phyloP scores from a whole-genome alignment of 2,888 invertebrate genomes.

The Chloroclysta siterata region DNA sequence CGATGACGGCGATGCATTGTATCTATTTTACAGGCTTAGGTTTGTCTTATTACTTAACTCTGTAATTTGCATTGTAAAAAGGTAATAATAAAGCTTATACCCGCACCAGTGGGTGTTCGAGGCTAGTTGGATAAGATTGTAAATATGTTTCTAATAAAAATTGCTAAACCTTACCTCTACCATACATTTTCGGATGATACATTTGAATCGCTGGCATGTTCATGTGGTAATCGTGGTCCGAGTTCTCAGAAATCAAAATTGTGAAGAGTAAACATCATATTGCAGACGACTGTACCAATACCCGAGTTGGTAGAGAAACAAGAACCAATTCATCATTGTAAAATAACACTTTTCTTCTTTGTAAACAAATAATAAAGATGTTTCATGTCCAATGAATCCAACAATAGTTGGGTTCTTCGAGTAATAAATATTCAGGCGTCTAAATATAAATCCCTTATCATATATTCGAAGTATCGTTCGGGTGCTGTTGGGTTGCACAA shows the following conservation, averaged over 20 bases:
- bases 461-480: conserved; percentile 58
- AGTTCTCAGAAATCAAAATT: too few species aligned
- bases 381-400: conserved; percentile 42
- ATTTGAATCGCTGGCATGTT: too few species aligned
- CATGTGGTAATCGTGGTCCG: too few species aligned
- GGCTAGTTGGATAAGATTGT: too few species aligned
- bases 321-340: not conserved
- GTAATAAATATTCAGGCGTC: conserved; percentile 59
- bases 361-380: conserved; percentile 36
- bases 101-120: too few species aligned
- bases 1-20: conserved; percentile 43
- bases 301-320: too few species aligned
- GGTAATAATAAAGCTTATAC: too few species aligned
- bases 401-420: conserved; percentile 51
- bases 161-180: too few species aligned
- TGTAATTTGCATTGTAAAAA: too few species aligned
- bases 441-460: conserved; percentile 63
- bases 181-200: too few species aligned
- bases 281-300: too few species aligned
- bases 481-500: conserved; percentile 64
- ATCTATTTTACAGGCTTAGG: conserved; percentile 26
- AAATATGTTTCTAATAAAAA: too few species aligned
- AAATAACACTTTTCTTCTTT: conserved; percentile 5
- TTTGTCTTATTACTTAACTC: not conserved
- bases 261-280: not conserved